These are phyloP conservation scores for Piprites chloris DNA, from an alignment of 2,113 vertebrate genomes.

Conservation along the genomic window DNA sequence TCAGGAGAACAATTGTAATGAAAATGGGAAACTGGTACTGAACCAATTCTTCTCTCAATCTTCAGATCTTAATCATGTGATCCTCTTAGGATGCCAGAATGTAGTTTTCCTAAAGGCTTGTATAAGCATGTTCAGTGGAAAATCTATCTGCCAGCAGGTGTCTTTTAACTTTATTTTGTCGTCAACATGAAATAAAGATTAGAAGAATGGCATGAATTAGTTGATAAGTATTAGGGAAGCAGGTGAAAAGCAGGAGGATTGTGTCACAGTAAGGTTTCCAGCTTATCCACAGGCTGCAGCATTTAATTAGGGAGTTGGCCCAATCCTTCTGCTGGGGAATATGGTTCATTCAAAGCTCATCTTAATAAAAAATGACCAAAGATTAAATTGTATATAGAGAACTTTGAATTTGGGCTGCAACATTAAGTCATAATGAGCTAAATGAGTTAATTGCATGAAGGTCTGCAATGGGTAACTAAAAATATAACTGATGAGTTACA, in stretches of 20 bases:
- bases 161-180: conserved; percentile 49
- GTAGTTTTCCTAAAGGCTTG: conserved; percentile 44
- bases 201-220: conserved; percentile 36
- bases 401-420: conserved; percentile 40
- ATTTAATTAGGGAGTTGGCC: conserved; percentile 77
- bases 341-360: neutral
- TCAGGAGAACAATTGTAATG: conserved; percentile 62
- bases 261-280: conserved; percentile 73
- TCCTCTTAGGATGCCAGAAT: conserved; percentile 56
- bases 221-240: conserved; percentile 66
- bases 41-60: conserved; percentile 58
- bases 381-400: neutral
- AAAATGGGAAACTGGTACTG: conserved; percentile 50
- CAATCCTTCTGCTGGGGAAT: conserved; percentile 46
- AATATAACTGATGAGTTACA: neutral
- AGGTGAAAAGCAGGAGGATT: conserved; percentile 78
- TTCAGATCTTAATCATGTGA: conserved; percentile 56
- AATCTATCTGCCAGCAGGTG: conserved; percentile 47
- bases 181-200: conserved; percentile 35
- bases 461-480: neutral
- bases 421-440: conserved; percentile 34
- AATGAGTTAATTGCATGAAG: conserved; percentile 48
- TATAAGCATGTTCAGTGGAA: conserved; percentile 37
- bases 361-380: conserved; percentile 5
- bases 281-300: conserved; percentile 76